Conservation (phyloP, 2,113 vertebrate genomes). For the Pogona vitticeps region DNA sequence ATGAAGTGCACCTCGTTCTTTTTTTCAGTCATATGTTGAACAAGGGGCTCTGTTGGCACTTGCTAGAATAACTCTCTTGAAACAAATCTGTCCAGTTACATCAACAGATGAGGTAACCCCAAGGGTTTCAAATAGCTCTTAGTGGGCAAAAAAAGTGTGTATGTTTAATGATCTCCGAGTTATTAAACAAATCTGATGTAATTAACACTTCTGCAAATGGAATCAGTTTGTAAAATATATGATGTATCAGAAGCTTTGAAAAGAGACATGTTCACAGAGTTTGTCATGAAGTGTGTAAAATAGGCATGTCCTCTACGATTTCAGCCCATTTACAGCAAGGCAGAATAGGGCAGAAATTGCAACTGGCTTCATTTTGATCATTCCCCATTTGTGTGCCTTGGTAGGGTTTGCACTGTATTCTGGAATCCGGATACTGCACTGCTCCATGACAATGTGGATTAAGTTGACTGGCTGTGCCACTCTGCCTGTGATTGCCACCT, state of each 20-base stretch:
- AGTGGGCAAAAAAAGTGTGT: conserved; percentile 27
- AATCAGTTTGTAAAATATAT: background rate
- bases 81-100: conserved; percentile 12
- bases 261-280: accelerated
- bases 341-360: background rate
- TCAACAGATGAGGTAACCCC: background rate
- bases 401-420: background rate
- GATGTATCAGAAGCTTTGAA: background rate
- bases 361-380: background rate
- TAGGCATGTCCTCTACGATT: background rate
- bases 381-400: background rate
- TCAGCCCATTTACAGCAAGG: background rate
- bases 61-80: background rate
- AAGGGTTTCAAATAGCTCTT: background rate
- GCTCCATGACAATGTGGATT: background rate
- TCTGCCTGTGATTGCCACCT: background rate
- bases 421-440: background rate
- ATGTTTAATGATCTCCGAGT: background rate
- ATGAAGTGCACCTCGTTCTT: background rate
- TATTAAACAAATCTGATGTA: conserved; percentile 5
- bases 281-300: conserved; percentile 9
- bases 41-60: conserved; percentile 41
- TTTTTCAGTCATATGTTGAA: background rate
- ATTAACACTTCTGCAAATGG: conserved; percentile 33
- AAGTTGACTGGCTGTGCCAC: background rate